phyloP scores from a whole-genome alignment of 1,140 invertebrate genomes.

The Bemisia tabaci region DNA sequence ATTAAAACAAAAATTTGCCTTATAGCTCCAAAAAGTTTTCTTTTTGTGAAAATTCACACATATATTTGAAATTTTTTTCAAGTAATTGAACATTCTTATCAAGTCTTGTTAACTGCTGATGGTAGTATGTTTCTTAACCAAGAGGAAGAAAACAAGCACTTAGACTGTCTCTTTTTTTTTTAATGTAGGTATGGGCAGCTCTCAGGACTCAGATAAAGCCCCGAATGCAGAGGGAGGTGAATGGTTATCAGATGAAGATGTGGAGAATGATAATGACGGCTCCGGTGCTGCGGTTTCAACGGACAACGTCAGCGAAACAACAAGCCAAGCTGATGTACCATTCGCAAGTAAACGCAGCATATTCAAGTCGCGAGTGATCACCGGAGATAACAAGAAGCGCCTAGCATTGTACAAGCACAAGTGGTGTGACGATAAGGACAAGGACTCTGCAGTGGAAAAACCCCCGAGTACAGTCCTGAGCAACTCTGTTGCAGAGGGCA shows the following conservation, averaged over 20 bases:
- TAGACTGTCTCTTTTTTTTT: too few relatives aligned
- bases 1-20: too few relatives aligned
- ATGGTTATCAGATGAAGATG: not conserved
- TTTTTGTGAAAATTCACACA: too few relatives aligned
- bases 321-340: not conserved
- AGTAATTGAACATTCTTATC: too few relatives aligned
- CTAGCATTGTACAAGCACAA: constrained; percentile 73
- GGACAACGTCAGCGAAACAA: not conserved
- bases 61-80: too few relatives aligned
- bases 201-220: not conserved
- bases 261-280: not conserved
- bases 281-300: not conserved
- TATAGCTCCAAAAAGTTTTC: too few relatives aligned
- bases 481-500: constrained; percentile 26
- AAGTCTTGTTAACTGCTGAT: too few relatives aligned
- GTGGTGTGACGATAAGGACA: constrained; percentile 60
- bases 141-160: too few relatives aligned
- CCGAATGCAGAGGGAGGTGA: not conserved
- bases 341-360: constrained; percentile 49
- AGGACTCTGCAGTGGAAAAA: constrained; percentile 22
- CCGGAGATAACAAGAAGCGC: constrained; percentile 60
- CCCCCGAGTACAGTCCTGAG: not conserved
- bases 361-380: constrained; percentile 66
- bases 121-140: too few relatives aligned
- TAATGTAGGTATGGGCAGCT: not conserved